Conservation (phyloP, 1,140 invertebrate species). For the Thaumatotibia leucotreta region DNA sequence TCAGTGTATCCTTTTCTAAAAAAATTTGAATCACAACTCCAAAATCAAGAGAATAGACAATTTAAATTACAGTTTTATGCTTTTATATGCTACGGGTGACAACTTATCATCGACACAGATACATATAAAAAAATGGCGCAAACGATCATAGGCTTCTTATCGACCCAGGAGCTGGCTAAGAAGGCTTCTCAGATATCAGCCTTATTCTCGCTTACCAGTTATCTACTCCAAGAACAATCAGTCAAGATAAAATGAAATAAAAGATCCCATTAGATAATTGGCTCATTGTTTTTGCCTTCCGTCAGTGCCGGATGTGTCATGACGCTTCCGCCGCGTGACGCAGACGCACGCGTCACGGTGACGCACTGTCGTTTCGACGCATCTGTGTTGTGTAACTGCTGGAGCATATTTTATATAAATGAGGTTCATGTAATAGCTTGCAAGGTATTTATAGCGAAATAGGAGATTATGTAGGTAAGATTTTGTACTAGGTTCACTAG, state of each 20-base stretch:
- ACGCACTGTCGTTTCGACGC: slow-evolving; percentile 18
- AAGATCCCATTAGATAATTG: neutral
- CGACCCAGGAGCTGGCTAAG: too few relatives aligned
- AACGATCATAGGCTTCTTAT: too few relatives aligned
- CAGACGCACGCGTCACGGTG: slow-evolving; percentile 33
- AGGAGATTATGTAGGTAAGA: neutral
- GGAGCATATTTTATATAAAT: slow-evolving; percentile 19
- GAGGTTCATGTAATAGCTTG: neutral
- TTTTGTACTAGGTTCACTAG: too few relatives aligned
- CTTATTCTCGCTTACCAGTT: too few relatives aligned
- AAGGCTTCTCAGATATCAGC: too few relatives aligned
- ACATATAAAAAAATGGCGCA: too few relatives aligned
- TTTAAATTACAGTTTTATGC: too few relatives aligned
- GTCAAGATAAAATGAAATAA: neutral
- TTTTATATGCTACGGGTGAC: too few relatives aligned
- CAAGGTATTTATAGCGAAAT: neutral
- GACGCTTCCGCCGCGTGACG: slow-evolving; percentile 28
- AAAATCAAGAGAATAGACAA: too few relatives aligned
- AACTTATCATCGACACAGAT: too few relatives aligned
- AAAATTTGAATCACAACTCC: too few relatives aligned
- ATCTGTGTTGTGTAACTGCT: slow-evolving; percentile 17
- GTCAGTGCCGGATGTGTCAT: slow-evolving; percentile 40
- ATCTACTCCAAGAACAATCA: neutral
- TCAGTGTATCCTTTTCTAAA: too few relatives aligned
- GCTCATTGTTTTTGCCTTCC: slow-evolving; percentile 19